Conservation (phyloP, 2,888 invertebrate genomes). For the Noctua janthina region DNA sequence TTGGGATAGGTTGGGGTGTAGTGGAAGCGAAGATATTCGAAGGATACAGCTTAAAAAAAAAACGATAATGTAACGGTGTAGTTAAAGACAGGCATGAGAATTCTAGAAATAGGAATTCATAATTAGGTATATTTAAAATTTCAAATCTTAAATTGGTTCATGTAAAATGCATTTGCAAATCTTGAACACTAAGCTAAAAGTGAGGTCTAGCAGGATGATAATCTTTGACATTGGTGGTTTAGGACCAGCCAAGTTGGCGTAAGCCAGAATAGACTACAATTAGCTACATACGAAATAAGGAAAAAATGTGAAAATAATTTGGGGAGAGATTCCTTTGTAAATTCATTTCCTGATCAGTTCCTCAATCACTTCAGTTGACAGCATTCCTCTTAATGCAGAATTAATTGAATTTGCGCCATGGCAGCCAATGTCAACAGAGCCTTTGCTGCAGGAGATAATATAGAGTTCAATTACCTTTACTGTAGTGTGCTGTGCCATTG, state of each 20-base stretch:
- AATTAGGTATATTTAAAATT: background rate
- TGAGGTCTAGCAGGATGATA: too few species aligned
- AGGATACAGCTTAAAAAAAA: background rate
- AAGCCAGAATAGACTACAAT: background rate
- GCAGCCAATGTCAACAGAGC: too few species aligned
- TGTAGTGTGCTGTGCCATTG: background rate
- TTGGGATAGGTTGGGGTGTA: slow-evolving; percentile 26
- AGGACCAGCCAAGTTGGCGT: background rate
- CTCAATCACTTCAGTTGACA: too few species aligned
- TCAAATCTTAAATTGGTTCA: background rate
- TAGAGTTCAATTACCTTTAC: background rate
- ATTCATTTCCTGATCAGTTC: background rate
- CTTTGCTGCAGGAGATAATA: too few species aligned
- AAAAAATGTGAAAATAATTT: background rate
- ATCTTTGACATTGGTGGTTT: background rate
- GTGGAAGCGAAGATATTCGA: slow-evolving; percentile 20
- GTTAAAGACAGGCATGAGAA: too few species aligned
- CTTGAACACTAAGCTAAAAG: too few species aligned
- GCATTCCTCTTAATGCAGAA: too few species aligned
- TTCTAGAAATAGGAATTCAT: too few species aligned
- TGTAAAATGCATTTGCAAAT: too few species aligned
- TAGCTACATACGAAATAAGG: background rate
- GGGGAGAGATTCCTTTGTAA: background rate
- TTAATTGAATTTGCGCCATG: too few species aligned
- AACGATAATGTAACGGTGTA: too few species aligned